Conservation (phyloP, 2,113 vertebrate species). For the Rattus rattus region DNA sequence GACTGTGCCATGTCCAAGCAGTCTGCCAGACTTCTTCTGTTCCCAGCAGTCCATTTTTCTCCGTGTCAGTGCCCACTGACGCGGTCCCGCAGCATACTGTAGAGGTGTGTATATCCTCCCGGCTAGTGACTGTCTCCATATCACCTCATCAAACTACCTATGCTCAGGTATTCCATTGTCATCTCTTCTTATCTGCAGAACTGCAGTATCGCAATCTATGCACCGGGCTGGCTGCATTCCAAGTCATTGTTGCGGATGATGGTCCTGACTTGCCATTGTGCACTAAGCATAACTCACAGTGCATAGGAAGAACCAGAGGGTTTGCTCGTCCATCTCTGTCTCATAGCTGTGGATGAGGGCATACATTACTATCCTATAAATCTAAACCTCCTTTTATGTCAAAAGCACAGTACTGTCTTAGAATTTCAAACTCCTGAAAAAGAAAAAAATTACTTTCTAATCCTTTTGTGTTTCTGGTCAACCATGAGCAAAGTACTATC, state of each 20-base stretch:
- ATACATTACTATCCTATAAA: neutral
- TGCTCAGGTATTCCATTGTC: neutral
- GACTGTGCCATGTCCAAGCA: neutral
- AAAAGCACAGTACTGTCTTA: neutral
- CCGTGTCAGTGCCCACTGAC: neutral
- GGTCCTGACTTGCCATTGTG: constrained; percentile 21
- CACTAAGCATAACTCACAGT: neutral
- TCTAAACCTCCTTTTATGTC: constrained; percentile 32
- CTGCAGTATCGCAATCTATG: neutral
- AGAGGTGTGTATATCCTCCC: neutral
- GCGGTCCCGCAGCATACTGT: constrained; percentile 10
- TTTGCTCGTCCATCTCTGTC: neutral
- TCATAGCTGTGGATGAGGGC: neutral
- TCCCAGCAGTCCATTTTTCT: neutral
- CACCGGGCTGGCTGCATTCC: neutral
- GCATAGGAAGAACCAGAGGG: neutral
- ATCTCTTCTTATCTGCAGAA: neutral
- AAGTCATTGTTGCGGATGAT: neutral
- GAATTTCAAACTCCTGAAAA: constrained; percentile 6
- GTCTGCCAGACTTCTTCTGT: neutral
- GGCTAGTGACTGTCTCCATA: neutral
- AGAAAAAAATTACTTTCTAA: constrained; percentile 11
- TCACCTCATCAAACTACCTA: neutral
- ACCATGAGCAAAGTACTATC: neutral
- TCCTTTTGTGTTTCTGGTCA: constrained; percentile 18